Evolutionary conservation across 1,140 invertebrate genomes (phyloP).

Genomic region (Lamellibrachia luymesi): DNA sequence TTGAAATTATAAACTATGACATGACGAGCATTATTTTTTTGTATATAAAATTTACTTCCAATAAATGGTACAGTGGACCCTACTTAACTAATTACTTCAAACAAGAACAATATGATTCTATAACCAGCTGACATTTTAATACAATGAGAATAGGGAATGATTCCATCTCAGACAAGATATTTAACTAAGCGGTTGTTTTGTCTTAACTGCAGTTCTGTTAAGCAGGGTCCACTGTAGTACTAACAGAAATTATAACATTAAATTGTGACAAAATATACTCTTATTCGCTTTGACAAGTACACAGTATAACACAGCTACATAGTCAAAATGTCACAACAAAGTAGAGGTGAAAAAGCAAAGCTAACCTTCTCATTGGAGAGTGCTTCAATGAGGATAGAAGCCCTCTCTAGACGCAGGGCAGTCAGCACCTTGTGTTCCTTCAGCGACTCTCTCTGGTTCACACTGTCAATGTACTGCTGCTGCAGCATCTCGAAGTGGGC

Average conservation of each 20-base stretch:
- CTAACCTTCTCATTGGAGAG: conserved; percentile 70
- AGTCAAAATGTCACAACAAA: neutral
- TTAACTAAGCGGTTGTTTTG: no score
- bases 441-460: conserved; percentile 63
- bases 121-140: no score
- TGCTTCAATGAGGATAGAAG: conserved; percentile 75
- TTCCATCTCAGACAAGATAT: no score
- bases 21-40: neutral
- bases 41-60: neutral
- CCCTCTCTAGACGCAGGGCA: conserved; percentile 71
- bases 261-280: no score
- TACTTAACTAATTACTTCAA: no score
- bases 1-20: neutral
- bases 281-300: no score
- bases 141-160: no score
- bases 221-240: no score
- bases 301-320: neutral
- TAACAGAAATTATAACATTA: no score
- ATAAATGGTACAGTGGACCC: neutral
- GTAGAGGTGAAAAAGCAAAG: neutral
- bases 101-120: no score
- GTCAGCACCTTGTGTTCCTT: conserved; percentile 69
- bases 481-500: conserved; percentile 53
- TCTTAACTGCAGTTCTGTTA: no score
- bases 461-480: conserved; percentile 56